Conservation (phyloP, 2,797 vertebrate species). For the Dryobates pubescens region DNA sequence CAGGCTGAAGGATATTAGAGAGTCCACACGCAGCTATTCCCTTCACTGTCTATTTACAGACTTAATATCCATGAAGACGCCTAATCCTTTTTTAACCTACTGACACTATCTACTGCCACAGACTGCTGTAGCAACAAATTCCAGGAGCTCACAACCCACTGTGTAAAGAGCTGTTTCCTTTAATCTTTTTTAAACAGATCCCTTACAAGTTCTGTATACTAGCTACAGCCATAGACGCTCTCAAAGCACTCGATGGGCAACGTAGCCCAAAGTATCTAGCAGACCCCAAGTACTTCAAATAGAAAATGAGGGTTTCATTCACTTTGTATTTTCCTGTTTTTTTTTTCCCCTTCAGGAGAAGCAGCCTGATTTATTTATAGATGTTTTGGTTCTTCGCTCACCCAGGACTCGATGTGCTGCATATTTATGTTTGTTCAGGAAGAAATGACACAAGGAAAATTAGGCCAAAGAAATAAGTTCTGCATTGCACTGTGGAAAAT, state of each 20-base stretch:
- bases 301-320: constrained; percentile 57
- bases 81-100: background rate
- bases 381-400: constrained; percentile 40
- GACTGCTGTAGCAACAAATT: constrained; percentile 14
- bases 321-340: background rate
- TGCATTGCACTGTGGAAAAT: background rate
- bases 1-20: background rate
- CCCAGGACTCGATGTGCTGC: constrained; percentile 48
- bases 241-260: background rate
- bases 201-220: background rate
- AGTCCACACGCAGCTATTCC: background rate
- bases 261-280: background rate
- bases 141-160: constrained; percentile 8
- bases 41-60: background rate
- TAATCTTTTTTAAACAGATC: constrained; percentile 44
- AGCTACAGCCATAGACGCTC: background rate
- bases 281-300: constrained; percentile 27
- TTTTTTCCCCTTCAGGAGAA: background rate
- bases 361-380: constrained; percentile 61
- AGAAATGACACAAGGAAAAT: constrained; percentile 53
- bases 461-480: constrained; percentile 49
- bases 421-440: constrained; percentile 59
- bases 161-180: constrained; percentile 28
- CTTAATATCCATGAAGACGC: background rate
- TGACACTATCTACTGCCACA: background rate